A percentile compares a stretch with the other conserved stretches of the same genome.
phyloP scores from a whole-genome alignment of 2,113 vertebrate species.

The Cranoglanis bouderius region DNA sequence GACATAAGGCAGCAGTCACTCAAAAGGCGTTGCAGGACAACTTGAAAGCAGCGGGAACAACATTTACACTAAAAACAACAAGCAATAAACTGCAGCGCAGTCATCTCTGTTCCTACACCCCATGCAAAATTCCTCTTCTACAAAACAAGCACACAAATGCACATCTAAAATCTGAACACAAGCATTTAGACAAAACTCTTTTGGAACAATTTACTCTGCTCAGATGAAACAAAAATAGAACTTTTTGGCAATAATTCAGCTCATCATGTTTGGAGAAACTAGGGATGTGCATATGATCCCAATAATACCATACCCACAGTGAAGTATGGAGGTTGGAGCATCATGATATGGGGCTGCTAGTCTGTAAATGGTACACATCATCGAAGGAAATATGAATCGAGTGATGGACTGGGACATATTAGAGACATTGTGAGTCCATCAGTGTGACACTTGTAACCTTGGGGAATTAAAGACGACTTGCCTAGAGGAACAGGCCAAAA shows the following conservation, averaged over 20 bases:
- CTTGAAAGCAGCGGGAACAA: too few species aligned
- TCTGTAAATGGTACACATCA: not conserved
- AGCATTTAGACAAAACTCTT: not conserved
- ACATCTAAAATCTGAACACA: too few species aligned
- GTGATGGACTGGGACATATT: not conserved
- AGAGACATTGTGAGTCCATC: not conserved
- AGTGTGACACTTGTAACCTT: not conserved
- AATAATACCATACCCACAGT: not conserved
- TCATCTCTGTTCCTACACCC: too few species aligned
- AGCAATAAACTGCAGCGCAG: not conserved
- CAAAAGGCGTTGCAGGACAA: too few species aligned
- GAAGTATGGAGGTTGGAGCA: not conserved
- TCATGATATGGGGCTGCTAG: not conserved
- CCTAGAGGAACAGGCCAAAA: not conserved
- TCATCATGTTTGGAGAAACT: too few species aligned
- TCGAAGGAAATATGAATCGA: not conserved
- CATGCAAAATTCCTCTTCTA: not conserved
- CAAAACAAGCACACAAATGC: not conserved
- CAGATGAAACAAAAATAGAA: not conserved
- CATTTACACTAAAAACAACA: too few species aligned
- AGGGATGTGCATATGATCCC: not conserved
- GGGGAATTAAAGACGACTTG: not conserved
- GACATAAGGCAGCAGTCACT: too few species aligned
- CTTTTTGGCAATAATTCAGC: not conserved
- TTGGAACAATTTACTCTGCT: not conserved